Evolutionary conservation across 2,113 vertebrate species (phyloP), one percentile per base, ranked within the genome.

Genomic region (Aegithalos caudatus): DNA sequence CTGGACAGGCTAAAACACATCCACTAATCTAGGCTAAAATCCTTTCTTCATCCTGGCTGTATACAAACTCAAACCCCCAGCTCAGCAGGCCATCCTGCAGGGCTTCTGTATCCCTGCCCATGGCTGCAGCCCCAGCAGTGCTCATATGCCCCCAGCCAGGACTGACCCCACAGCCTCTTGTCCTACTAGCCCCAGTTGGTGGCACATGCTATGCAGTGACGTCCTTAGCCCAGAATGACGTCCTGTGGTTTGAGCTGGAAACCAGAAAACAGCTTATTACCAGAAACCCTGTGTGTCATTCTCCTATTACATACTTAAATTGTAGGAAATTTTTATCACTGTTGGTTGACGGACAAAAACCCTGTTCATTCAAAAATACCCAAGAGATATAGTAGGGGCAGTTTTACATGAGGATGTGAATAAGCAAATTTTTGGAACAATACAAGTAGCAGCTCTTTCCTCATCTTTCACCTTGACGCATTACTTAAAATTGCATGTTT

Each of bases 231-330:
- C 71, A 67, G 50, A 81, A 77, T 9, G 35, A 88, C 54, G n/a
- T 60, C 44, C 25, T 64, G 88, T 74, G 90, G 94, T 86, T 86
- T 90, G 67, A 58, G 60, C 31, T 77, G 78, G 90, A 88, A 86
- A 77, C 48, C 11, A 80, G 81, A 90, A 70, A 6, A 33, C 51
- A 60, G 20, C 57, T 83, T 74, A 85, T 97, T 94, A 96, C 90
- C 90, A 95, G 93, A 96, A 96, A 80, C 37, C 12, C 14, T 35
- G 7, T 73, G 71, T 94, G 81, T 96, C 74, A 66, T 21, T 25
- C 28, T 93, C 60, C 60, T 78, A 31, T 56, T 96, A 42, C 79
- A 60, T 58, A n/a, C 66, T 88, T 83, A 83, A 92, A 74, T 64
- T 0, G 10, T 35, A 92, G 85, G 90, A 90, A 95, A 90, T 17